A percentile compares a stretch with the other conserved stretches of the same genome.
Conservation (phyloP, 2,113 vertebrate genomes). For the Serilophus lunatus region DNA sequence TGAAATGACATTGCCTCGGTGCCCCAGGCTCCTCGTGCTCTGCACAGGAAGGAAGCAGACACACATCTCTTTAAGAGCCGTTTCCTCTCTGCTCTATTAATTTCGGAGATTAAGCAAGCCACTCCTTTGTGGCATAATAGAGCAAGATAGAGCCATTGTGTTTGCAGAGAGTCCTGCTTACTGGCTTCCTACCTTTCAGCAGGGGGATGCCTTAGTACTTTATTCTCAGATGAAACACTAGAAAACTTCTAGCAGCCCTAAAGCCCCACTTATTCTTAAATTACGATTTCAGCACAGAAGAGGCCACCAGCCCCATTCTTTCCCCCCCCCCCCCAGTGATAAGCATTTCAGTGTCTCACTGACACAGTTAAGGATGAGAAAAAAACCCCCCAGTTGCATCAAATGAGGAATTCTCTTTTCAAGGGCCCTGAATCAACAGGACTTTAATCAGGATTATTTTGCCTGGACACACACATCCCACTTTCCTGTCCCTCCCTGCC, state of each 20-base stretch:
- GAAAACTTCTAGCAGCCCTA: neutral
- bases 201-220: neutral
- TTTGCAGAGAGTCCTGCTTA: conserved; percentile 17
- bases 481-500: neutral
- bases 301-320: neutral
- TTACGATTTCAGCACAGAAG: neutral
- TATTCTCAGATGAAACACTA: conserved; percentile 5
- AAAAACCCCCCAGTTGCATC: neutral
- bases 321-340: too few relatives aligned
- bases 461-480: neutral
- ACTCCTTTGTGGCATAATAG: conserved; percentile 73
- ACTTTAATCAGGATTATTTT: neutral
- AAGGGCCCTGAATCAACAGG: neutral
- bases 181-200: conserved; percentile 9
- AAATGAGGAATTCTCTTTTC: neutral
- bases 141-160: conserved; percentile 71
- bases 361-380: neutral
- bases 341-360: neutral
- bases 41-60: conserved; percentile 77
- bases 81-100: conserved; percentile 80
- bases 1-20: conserved; percentile 73
- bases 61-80: conserved; percentile 67
- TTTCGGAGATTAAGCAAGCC: conserved; percentile 79
- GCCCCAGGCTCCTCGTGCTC: conserved; percentile 55
- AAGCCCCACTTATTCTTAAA: neutral